Base-by-base conservation (phyloP, 2,113 vertebrate species). In the Microcebus murinus region DNA sequence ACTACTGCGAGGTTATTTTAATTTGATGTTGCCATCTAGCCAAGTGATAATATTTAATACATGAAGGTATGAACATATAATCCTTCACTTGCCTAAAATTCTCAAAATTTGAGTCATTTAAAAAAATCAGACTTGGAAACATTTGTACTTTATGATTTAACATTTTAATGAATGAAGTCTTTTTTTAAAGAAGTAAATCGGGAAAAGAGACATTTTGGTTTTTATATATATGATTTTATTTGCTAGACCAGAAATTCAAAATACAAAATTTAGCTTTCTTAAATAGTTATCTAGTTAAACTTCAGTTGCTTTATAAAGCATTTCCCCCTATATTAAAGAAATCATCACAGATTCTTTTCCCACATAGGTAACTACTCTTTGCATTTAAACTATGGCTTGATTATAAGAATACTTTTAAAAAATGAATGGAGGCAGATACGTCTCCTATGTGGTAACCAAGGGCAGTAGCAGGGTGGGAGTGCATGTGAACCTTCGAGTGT, bases 161-260 rank as follows among this genome's bases (percentile, higher is more conserved):
- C 50, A 80, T 96, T 91, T 95, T 92, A 61, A 52, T 48, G 45
- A 95, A 29, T 89, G 39, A 87, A 45, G 15, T 63, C 68, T 71
- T 50, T 23, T 59, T 93, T 77, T 94, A 39, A 82, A 42, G 9
- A 23, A 61, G 7, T 85, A 70, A 70, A 36, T 79, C 12, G 74
- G 23, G 23, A 34, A 77, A 91, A 87, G n/a, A 73, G 23, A 73
- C 6, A 59, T 55, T 95, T 85, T 48, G 27, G 8, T 70, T 97
- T 89, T 68, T 67, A 57, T 4, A 1, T 42, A 17, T 61, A n/a
- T 36, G 21, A 29, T 91, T 93, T 63, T 77, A 73, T 80, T 42
- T 87, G 14, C 52, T 74, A 74, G 29, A 23, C 71, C 39, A 84
- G 63, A 34, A 68, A 74, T 89, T 61, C 31, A 65, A 93, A 93